Base-by-base conservation (phyloP, 2,113 vertebrate species). In the Cebidichthys violaceus region DNA sequence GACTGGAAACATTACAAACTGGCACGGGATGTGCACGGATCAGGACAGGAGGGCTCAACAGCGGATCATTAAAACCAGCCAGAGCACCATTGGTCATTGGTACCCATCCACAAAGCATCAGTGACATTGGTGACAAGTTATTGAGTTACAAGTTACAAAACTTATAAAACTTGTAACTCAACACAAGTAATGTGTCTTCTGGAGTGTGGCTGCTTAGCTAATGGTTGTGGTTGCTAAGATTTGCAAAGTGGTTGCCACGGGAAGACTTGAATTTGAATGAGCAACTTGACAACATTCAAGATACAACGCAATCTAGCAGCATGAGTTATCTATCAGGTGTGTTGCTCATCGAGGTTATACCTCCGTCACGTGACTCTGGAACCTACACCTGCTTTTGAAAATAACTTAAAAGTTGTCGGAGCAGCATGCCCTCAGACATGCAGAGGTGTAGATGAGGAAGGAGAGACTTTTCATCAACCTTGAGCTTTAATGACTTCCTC, bases 401-500 rank as follows among this genome's bases (percentile, higher is more conserved):
- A 68, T 33, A 50, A 57, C 4, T 39, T 14, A 9, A 9, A 45
- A 52, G 31, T 7, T 57, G 6, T 54, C 6, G 1, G 17, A 68
- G 64, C 24, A 18, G 65, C 24, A 0, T 55, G 29, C 37, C 75
- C 35, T 70, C 20, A 69, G 77, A 66, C 15, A 27, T 18, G 9
- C 67, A 43, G 24, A 80, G 62, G 1, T 10, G 52, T n/a, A 70
- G 76, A 35, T 1, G 59, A 66, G 69, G 81, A 77, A 66, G 64
- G 62, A 43, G 65, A 83, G 88, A 87, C 91, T 90, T 84, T 81
- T 89, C 92, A 88, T 86, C 91, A 66, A 54, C 81, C 70, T 88
- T 83, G 89, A 81, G 81, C 86, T 83, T 88, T 94, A 94, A 95
- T 93, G 85, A 95, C 93, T 93, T 96, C 93, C 92, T 94, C 82